Evolutionary conservation across 1,140 invertebrate species (phyloP), one percentile per base, ranked within the genome.

Genomic region (Anastrepha ludens): DNA sequence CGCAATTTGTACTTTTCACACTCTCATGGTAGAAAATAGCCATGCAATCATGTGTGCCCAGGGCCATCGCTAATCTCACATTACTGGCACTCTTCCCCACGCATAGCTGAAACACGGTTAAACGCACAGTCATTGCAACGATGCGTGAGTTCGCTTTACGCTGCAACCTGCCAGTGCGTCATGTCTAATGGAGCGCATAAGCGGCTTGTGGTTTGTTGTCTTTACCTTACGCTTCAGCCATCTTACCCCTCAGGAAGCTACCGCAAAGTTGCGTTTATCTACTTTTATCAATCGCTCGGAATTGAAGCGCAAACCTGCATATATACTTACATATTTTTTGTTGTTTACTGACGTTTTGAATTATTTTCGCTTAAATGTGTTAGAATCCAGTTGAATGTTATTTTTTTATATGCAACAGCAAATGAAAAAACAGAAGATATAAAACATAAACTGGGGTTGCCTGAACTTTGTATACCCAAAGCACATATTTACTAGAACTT

Each of bases 271-370:
- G 67, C 67, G 41, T n/a, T 58, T 85, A 74, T 74, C 67, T 41
- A 74, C 67, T 74, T 74, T 47, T 65, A 60, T 29, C 86, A 62
- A 86, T 86, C 86, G 60, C 41, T 47, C 17, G 86, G 86, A 86
- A 86, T 64, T 65, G 86, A 64, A 41, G 60, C 86, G 55, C 60
- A 50, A 15, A 20, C 6, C 11, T 17, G 17, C 60, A 13, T 81
- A 39, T 17, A 39, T 41, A 81, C 47, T 9, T 7, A 7, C 74
- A 17, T 81, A 2, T 39, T 59, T 85, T 41, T 85, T 50, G 15
- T 58, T 85, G 0, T 20, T 29, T 44, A 15, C 39, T 85, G 50
- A 41, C 47, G 5, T 15, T 15, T 29, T 13, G 81, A 0, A 85
- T 85, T 85, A 85, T 17, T 47, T 50, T 5, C 81, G n/a, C 81